These are phyloP conservation scores for Xenus cinereus DNA, from an alignment of 2,113 vertebrate genomes.

Conservation along the genomic window DNA sequence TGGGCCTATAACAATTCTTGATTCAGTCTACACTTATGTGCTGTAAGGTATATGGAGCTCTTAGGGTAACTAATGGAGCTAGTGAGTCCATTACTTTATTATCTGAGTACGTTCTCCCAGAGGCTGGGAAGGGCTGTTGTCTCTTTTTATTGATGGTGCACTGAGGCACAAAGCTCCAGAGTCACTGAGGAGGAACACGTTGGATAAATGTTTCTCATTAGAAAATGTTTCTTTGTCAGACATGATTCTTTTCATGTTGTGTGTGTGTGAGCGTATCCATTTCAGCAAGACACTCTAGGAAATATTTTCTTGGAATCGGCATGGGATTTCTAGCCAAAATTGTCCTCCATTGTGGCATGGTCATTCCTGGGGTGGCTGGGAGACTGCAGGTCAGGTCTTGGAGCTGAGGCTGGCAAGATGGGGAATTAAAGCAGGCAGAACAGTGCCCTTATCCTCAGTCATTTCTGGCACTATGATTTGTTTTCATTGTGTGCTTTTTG, in stretches of 20 bases:
- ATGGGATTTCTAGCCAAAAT: not conserved
- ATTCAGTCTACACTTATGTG: not conserved
- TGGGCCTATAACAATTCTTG: not conserved
- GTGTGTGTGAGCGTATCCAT: not conserved
- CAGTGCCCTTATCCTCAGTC: not conserved
- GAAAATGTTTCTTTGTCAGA: slow-evolving; percentile 52
- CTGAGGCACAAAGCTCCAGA: not conserved
- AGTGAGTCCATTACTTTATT: not conserved
- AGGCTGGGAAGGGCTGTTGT: not conserved
- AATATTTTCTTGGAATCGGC: slow-evolving; percentile 2
- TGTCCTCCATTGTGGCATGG: not conserved
- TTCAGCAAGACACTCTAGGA: slow-evolving; percentile 39
- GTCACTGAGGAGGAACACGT: not conserved
- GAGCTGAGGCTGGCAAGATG: not conserved
- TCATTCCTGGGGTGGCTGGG: not conserved
- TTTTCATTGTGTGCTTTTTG: not conserved
- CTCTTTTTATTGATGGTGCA: not conserved
- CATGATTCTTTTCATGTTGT: slow-evolving; percentile 19
- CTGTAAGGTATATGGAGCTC: rapidly evolving
- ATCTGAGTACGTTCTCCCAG: not conserved
- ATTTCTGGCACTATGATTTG: not conserved
- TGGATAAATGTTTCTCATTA: slow-evolving; percentile 44
- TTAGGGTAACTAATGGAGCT: not conserved
- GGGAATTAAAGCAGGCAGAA: not conserved
- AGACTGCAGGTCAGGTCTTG: not conserved